Base-by-base conservation (phyloP, 2,797 vertebrate genomes). In the Holocentrus rufus region DNA sequence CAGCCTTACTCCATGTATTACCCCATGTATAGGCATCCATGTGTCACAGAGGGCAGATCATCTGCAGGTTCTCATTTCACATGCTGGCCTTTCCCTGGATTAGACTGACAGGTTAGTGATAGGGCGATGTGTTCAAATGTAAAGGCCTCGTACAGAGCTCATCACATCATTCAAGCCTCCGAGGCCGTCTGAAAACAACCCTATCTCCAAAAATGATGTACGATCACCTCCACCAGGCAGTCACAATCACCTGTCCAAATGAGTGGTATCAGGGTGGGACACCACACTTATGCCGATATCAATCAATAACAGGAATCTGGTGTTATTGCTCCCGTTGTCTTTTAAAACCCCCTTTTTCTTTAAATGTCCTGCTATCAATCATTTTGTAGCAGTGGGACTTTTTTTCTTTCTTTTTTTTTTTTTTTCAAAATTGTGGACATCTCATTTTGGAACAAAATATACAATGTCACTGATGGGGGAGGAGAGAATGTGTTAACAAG, bases 261-360 rank as follows among this genome's bases (percentile, higher is more conserved):
- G 64, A 79, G 65, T 31, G 30, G 30, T 31, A 31, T 31, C 53
- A 17, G 22, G 20, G 5, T 7, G 39, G 72, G 46, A 8, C 74
- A 50, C 68, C 46, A 22, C 65, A 47, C 25, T 47, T 52, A 4
- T 7, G 56, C 59, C 47, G 79, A 71, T 67, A 76, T 80, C 85
- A 79, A 69, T 15, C 25, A 0, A 56, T 39, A 0, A 56, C 80
- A 80, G 77, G 2, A 62, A 73, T 58, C 75, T 47, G 63, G 5
- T 17, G 56, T 2, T 54, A 7, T 22, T 42, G n/a, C n/a, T n/a
- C 7, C 30, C 30, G 7, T 31, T 31, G 7, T 31, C 30, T 31
- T 31, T 3, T 31, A 31, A 31, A 31, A 31, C 3, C 7, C 7
- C 3, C 30, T 7, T 31, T 31, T 31, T 31, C 30, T 31, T 3